phyloP scores from a whole-genome alignment of 2,888 invertebrate genomes.

The Apamea epomidion region DNA sequence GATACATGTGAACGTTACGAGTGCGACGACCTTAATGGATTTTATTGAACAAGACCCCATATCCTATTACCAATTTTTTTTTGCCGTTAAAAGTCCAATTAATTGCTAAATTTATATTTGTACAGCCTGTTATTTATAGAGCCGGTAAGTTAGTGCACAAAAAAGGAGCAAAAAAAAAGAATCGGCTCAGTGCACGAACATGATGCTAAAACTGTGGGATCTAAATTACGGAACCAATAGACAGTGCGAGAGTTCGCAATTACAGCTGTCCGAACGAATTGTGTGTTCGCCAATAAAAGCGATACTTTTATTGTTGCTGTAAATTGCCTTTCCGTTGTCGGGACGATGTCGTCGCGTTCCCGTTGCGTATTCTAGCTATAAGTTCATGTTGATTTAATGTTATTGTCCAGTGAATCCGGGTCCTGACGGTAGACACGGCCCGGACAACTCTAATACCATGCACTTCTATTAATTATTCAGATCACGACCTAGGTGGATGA shows the following conservation, averaged over 20 bases:
- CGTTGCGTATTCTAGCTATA: conserved; percentile 78
- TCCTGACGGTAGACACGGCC: conserved; percentile 44
- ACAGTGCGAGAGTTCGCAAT: conserved; percentile 86
- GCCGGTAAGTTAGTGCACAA: conserved; percentile 53
- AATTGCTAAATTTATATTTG: conserved; percentile 57
- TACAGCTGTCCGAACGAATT: conserved; percentile 89
- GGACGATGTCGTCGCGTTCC: conserved; percentile 79
- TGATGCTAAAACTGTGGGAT: conserved; percentile 82
- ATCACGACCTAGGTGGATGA: conserved; percentile 24
- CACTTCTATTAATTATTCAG: conserved; percentile 55
- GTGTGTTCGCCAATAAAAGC: conserved; percentile 88
- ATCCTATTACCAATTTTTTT: conserved; percentile 2
- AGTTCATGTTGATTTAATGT: conserved; percentile 83
- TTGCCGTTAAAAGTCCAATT: conserved; percentile 41
- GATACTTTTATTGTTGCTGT: conserved; percentile 88
- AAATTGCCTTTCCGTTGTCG: conserved; percentile 82
- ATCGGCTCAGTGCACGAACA: conserved; percentile 71
- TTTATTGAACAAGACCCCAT: conserved; percentile 1
- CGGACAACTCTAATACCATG: conserved; percentile 48
- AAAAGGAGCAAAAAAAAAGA: conserved; percentile 62
- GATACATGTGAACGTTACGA: not conserved
- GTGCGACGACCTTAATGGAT: not conserved
- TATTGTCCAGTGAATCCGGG: conserved; percentile 77
- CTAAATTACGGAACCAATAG: conserved; percentile 88
- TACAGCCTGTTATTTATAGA: conserved; percentile 56